Evolutionary conservation across 2,113 vertebrate genomes (phyloP).

Genomic region (Megaceryle torquata): DNA sequence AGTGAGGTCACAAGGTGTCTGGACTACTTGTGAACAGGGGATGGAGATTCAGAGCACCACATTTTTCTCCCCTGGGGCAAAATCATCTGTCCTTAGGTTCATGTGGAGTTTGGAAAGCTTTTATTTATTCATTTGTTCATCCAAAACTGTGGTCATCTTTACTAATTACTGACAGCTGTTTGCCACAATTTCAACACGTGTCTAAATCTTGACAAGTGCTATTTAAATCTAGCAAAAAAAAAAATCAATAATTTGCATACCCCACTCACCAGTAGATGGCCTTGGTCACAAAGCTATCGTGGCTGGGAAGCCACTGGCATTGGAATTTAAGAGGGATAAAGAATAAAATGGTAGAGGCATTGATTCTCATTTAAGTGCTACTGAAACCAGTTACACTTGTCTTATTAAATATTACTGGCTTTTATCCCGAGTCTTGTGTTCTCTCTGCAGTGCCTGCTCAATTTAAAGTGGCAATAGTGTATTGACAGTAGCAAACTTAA

Average conservation of each 20-base stretch:
- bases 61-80: background rate
- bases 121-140: background rate
- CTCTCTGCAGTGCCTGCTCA: background rate
- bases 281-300: slow-evolving; percentile 14
- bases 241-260: background rate
- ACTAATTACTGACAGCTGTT: background rate
- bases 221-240: background rate
- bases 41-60: background rate
- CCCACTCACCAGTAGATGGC: slow-evolving; percentile 46
- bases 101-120: background rate
- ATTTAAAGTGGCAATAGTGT: background rate
- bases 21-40: background rate
- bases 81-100: background rate
- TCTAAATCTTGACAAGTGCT: background rate
- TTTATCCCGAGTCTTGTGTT: background rate
- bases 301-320: background rate
- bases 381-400: background rate
- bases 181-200: background rate
- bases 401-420: background rate
- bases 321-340: background rate
- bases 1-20: background rate
- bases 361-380: background rate
- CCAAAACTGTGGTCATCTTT: background rate
- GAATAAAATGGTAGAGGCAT: background rate
- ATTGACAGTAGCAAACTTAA: background rate